Conservation (phyloP, 2,797 vertebrate species). For the Sparus aurata region DNA sequence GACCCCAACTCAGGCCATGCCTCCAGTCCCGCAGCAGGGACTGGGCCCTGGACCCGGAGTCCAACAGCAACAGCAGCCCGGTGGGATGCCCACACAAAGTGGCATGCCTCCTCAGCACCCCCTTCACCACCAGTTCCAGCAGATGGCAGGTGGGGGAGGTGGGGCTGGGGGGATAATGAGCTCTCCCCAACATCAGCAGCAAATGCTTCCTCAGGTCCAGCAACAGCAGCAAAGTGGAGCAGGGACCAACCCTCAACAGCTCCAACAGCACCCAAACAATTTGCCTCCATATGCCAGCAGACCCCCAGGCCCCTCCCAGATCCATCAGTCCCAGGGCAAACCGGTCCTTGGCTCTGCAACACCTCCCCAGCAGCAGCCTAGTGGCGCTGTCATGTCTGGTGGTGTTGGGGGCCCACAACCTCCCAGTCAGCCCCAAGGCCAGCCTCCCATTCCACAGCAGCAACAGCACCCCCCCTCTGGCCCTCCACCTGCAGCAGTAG, state of each 20-base stretch:
- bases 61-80: slow-evolving; percentile 80
- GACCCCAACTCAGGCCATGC: slow-evolving; percentile 87
- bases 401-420: slow-evolving; percentile 77
- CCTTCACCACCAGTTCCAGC: slow-evolving; percentile 88
- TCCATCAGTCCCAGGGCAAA: slow-evolving; percentile 94
- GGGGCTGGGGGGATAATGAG: slow-evolving; percentile 82
- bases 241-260: slow-evolving; percentile 79
- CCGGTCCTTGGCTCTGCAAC: slow-evolving; percentile 90
- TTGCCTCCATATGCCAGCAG: slow-evolving; percentile 84
- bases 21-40: slow-evolving; percentile 75
- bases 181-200: slow-evolving; percentile 89
- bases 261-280: slow-evolving; percentile 87
- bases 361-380: slow-evolving; percentile 87
- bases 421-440: slow-evolving; percentile 87
- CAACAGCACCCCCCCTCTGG: slow-evolving; percentile 85
- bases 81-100: slow-evolving; percentile 70
- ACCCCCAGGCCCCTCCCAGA: slow-evolving; percentile 83
- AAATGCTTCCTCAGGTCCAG: slow-evolving; percentile 92
- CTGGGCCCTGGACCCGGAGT: slow-evolving; percentile 79
- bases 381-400: slow-evolving; percentile 56
- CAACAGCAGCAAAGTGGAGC: slow-evolving; percentile 70
- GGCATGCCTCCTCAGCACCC: slow-evolving; percentile 83
- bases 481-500: slow-evolving; percentile 94
- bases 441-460: slow-evolving; percentile 84
- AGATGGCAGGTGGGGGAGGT: slow-evolving; percentile 80